These are phyloP conservation scores for Hartigia nigra DNA, from an alignment of 2,888 invertebrate genomes.

Conservation along the genomic window DNA sequence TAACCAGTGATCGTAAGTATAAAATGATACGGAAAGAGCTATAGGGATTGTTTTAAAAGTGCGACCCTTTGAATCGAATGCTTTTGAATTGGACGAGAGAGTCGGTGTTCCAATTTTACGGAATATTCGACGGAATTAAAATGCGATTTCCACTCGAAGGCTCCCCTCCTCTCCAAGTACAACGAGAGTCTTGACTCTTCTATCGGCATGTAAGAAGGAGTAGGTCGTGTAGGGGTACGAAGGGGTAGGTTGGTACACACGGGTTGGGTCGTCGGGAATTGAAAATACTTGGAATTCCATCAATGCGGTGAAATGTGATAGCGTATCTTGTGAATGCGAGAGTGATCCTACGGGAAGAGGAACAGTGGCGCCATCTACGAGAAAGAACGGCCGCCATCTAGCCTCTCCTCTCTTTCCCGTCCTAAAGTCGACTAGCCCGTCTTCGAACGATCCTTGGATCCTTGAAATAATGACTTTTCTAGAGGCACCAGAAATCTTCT, in stretches of 20 bases:
- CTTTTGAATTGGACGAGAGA: not conserved
- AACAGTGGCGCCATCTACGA: slow-evolving; percentile 5
- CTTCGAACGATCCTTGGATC: not conserved
- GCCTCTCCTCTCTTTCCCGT: not conserved
- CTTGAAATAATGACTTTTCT: not conserved
- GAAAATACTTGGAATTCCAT: slow-evolving; percentile 49
- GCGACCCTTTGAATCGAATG: not conserved
- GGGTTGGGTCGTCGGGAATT: slow-evolving; percentile 29
- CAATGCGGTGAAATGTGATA: slow-evolving; percentile 40
- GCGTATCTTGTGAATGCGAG: slow-evolving; percentile 32
- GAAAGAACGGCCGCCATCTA: not conserved
- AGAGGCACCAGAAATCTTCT: not conserved
- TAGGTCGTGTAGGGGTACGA: not conserved
- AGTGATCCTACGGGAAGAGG: slow-evolving; percentile 17
- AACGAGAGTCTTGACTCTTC: not conserved
- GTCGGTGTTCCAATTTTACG: not conserved
- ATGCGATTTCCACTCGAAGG: not conserved
- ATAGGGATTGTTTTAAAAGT: not conserved
- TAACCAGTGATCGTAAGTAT: too few relatives aligned
- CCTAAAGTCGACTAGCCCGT: not conserved
- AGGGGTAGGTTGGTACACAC: not conserved
- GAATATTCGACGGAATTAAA: not conserved
- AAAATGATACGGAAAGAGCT: too few relatives aligned
- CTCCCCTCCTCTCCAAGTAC: not conserved
- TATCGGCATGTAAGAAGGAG: not conserved